Evolutionary conservation across 92 coral and sea anemone species (phyloP).

Genomic region (Porites cylindrica): DNA sequence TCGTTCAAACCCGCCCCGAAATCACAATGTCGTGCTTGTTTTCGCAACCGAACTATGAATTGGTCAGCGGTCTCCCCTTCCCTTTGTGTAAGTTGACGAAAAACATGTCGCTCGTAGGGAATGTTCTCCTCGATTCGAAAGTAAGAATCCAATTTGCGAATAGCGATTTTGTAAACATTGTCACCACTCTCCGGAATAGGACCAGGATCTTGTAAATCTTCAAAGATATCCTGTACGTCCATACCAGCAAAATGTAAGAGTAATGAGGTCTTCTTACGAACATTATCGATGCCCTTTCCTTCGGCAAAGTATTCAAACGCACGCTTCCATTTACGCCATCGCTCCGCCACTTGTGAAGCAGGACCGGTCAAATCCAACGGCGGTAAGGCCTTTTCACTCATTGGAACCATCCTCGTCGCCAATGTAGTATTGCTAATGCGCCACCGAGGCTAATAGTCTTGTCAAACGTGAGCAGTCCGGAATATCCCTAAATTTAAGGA

Average conservation of each 20-base stretch:
- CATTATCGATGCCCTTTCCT: constrained; percentile 38
- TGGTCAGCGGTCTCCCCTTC: constrained; percentile 34
- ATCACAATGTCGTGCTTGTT: constrained; percentile 40
- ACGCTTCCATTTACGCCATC: constrained; percentile 64
- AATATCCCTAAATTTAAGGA: no score
- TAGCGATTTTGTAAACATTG: constrained; percentile 40
- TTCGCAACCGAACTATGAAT: constrained; percentile 28
- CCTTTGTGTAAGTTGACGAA: constrained; percentile 29
- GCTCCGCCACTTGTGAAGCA: neutral
- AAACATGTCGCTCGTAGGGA: constrained; percentile 40
- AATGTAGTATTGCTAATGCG: no score
- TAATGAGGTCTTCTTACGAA: neutral
- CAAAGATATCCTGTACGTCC: constrained; percentile 50
- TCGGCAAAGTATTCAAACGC: constrained; percentile 51
- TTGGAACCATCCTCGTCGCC: no score
- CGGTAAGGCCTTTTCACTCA: no score
- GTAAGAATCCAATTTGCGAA: constrained; percentile 41
- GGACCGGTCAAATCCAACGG: no score
- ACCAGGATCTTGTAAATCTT: constrained; percentile 61
- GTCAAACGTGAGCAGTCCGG: no score
- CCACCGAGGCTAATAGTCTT: no score
- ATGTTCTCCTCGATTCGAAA: constrained; percentile 9
- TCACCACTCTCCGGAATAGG: constrained; percentile 48
- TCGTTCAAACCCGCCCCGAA: constrained; percentile 60
- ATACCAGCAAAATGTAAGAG: neutral